Evolutionary conservation across 2,888 invertebrate species (phyloP).

Genomic region (Lobophora halterata): DNA sequence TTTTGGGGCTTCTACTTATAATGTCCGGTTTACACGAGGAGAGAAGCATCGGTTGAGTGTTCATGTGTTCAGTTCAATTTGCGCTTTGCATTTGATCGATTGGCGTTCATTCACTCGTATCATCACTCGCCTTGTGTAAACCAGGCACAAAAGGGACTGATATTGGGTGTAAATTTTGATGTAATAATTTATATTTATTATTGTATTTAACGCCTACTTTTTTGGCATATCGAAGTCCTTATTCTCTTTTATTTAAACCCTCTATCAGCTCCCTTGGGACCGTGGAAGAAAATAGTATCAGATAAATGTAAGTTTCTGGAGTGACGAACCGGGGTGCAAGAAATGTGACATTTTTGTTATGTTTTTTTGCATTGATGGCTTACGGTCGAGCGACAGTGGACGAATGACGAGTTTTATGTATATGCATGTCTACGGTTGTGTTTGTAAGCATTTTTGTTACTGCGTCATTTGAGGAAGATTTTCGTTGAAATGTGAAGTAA

Average conservation of each 20-base stretch:
- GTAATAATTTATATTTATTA: slow-evolving; percentile 48
- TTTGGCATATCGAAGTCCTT: slow-evolving; percentile 21
- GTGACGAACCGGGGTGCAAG: slow-evolving; percentile 12
- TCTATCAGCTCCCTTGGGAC: slow-evolving; percentile 45
- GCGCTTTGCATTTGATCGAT: no score
- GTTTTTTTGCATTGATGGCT: slow-evolving; percentile 13
- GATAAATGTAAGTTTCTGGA: slow-evolving; percentile 2
- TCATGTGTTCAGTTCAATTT: no score
- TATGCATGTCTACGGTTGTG: slow-evolving; percentile 59
- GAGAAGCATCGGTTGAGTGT: no score
- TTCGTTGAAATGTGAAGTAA: slow-evolving; percentile 48
- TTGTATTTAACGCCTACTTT: slow-evolving; percentile 31
- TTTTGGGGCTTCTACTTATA: neutral
- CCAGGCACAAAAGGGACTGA: slow-evolving; percentile 35
- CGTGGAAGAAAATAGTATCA: neutral
- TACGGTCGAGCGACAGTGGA: slow-evolving; percentile 3
- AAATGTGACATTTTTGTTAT: neutral
- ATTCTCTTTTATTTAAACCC: slow-evolving; percentile 41
- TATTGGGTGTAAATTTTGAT: slow-evolving; percentile 46
- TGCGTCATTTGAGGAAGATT: slow-evolving; percentile 56
- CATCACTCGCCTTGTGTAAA: slow-evolving; percentile 11
- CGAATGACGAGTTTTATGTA: slow-evolving; percentile 26
- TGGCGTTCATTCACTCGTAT: neutral
- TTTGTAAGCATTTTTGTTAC: slow-evolving; percentile 65
- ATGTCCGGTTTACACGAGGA: slow-evolving; percentile 8